Conservation (phyloP, 1,140 invertebrate species). For the Plectrocnemia conspersa region DNA sequence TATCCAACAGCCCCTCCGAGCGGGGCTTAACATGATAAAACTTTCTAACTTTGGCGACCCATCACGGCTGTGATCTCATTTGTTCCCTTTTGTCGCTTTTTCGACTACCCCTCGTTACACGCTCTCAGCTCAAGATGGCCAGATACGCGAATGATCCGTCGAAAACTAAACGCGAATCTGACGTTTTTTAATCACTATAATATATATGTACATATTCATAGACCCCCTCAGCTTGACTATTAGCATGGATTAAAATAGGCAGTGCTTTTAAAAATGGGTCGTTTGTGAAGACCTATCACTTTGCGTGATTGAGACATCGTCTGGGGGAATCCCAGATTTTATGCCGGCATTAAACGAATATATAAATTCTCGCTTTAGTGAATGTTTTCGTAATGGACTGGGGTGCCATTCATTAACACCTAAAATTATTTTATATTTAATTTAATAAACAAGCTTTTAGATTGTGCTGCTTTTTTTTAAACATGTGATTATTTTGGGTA, state of each 20-base stretch:
- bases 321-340: constrained; percentile 32
- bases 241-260: constrained; percentile 16
- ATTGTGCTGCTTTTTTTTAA: too few species aligned
- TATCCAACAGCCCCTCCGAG: constrained; percentile 13
- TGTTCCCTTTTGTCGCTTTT: constrained; percentile 22
- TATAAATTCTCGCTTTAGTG: constrained; percentile 30
- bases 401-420: too few species aligned
- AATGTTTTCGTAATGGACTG: too few species aligned
- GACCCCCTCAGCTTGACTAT: constrained; percentile 3
- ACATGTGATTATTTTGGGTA: too few species aligned
- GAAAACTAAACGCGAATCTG: background rate
- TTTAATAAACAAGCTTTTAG: too few species aligned
- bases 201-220: background rate
- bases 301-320: constrained; percentile 35
- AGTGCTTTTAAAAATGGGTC: constrained; percentile 1
- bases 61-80: constrained; percentile 24
- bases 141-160: too few species aligned
- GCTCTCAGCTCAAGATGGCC: too few species aligned
- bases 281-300: constrained; percentile 32
- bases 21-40: constrained; percentile 24
- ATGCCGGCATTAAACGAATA: constrained; percentile 35
- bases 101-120: background rate
- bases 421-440: too few species aligned
- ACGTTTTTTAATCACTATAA: background rate
- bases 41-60: constrained; percentile 21